Percentiles rank a stretch among this genome's conserved stretches.
Conservation (phyloP, 2,888 invertebrate species). For the Sminthurides aquaticus region DNA sequence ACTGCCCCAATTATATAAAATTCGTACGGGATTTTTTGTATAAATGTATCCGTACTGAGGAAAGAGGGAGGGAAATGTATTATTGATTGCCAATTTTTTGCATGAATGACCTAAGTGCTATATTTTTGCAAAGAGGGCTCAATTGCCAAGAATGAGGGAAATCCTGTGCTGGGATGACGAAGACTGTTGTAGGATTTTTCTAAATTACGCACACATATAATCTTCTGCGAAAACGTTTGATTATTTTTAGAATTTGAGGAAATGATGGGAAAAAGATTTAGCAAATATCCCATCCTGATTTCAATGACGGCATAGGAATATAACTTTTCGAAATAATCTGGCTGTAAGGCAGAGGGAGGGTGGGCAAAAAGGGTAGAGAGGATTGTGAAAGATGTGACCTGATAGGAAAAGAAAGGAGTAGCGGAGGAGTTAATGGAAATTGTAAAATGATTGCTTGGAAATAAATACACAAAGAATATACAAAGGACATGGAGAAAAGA, state of each 20-base stretch:
- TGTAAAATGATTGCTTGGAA: neutral
- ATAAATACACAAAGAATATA: neutral
- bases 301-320: no score
- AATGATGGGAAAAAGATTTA: neutral
- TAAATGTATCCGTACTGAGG: neutral
- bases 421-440: neutral
- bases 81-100: neutral
- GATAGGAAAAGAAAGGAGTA: neutral
- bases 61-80: neutral
- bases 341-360: no score
- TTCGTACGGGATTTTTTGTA: no score
- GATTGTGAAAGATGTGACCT: neutral
- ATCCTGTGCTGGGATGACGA: neutral
- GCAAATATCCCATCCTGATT: no score
- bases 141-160: neutral
- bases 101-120: neutral
- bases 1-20: neutral
- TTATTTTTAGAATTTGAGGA: no score
- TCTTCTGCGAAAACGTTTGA: no score
- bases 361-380: neutral
- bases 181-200: no score
- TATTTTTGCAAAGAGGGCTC: neutral
- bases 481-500: neutral
- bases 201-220: no score
- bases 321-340: no score